Conservation (phyloP, 92 coral and sea anemone genomes). For the Epizoanthus rinbou region DNA sequence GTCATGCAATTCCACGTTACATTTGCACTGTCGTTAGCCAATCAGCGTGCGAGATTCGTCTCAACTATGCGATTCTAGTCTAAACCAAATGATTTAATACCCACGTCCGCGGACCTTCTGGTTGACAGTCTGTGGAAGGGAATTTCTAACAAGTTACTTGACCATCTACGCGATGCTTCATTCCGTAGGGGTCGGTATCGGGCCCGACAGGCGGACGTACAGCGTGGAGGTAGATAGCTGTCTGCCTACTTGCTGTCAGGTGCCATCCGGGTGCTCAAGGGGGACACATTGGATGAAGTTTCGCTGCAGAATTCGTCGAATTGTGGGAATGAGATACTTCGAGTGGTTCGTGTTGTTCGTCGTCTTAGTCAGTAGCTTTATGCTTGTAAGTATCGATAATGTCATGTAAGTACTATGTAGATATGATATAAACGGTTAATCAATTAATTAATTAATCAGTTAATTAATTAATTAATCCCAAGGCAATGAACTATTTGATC, state of each 20-base stretch:
- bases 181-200: constrained; percentile 1
- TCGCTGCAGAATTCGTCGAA: constrained; percentile 71
- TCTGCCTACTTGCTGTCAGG: constrained; percentile 22
- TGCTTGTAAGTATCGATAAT: constrained; percentile 64
- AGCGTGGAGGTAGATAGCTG: constrained; percentile 41
- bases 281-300: constrained; percentile 69
- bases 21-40: no score
- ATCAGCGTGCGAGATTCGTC: no score
- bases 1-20: no score
- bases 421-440: no score
- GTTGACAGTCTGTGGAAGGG: no score
- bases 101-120: no score
- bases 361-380: constrained; percentile 84
- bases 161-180: neutral
- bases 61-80: no score
- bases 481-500: no score
- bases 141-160: no score
- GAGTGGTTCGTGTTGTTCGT: constrained; percentile 94
- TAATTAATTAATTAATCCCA: no score
- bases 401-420: neutral
- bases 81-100: no score
- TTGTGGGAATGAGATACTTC: constrained; percentile 87
- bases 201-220: constrained; percentile 1
- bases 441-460: no score
- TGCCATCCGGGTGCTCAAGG: constrained; percentile 25